These are phyloP conservation scores for Balaeniceps rex DNA, from an alignment of 2,113 vertebrate species.

Conservation along the genomic window DNA sequence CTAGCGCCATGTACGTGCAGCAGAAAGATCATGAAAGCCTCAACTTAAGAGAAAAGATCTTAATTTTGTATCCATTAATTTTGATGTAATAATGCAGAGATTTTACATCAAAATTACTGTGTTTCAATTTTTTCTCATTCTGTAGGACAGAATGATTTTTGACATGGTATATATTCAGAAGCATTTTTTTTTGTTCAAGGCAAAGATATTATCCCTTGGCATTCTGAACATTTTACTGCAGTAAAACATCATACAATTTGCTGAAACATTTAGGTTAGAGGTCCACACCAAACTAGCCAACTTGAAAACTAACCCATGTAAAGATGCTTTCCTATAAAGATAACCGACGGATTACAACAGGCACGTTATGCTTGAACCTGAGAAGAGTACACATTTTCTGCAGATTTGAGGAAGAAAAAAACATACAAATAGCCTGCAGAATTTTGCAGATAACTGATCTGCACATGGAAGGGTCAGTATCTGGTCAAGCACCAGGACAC, in stretches of 20 bases:
- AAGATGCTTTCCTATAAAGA: not conserved
- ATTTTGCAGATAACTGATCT: not conserved
- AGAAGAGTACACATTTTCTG: not conserved
- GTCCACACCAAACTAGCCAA: not conserved
- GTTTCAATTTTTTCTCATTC: not conserved
- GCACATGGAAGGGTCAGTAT: not conserved
- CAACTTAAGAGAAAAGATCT: not conserved
- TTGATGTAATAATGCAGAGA: not conserved
- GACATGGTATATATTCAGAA: not conserved
- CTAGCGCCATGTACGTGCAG: not conserved
- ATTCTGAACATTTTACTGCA: not conserved
- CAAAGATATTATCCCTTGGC: not conserved
- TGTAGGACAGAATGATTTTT: not conserved
- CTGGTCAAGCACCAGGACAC: not conserved
- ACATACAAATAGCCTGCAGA: no score
- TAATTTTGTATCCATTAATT: not conserved
- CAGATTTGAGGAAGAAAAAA: not conserved
- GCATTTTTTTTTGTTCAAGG: not conserved
- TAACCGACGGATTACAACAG: not conserved
- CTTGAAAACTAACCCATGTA: rapidly evolving
- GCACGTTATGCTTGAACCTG: not conserved
- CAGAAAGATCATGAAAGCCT: not conserved
- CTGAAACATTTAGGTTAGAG: not conserved
- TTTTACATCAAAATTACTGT: rapidly evolving
- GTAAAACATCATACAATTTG: not conserved